These are phyloP conservation scores for Tiliqua scincoides DNA, from an alignment of 2,113 vertebrate genomes.

Conservation along the genomic window DNA sequence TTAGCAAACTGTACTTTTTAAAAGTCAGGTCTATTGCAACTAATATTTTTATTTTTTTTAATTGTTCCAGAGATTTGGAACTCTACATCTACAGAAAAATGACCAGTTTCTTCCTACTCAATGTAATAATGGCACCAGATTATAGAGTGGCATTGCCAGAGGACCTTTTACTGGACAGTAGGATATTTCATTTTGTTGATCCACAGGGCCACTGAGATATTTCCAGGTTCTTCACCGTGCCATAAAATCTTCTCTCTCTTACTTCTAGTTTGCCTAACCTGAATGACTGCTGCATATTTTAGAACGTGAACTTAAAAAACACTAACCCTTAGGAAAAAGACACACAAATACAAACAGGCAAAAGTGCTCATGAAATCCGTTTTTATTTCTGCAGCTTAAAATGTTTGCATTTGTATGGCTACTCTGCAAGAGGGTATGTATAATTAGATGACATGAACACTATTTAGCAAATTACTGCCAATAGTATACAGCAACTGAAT, in stretches of 20 bases:
- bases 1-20: background rate
- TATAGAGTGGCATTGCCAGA: background rate
- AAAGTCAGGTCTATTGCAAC: background rate
- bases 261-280: background rate
- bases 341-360: background rate
- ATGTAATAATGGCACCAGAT: background rate
- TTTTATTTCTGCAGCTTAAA: background rate
- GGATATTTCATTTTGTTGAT: background rate
- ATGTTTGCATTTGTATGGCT: background rate
- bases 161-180: background rate
- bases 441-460: background rate
- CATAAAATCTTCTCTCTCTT: background rate
- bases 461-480: background rate
- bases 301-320: background rate
- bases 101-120: constrained; percentile 16
- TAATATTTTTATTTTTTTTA: background rate
- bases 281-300: background rate
- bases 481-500: background rate
- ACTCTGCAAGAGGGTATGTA: background rate
- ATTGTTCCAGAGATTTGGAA: background rate
- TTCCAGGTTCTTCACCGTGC: background rate
- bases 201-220: background rate
- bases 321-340: background rate
- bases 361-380: background rate
- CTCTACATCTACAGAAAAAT: background rate